Conservation (phyloP, 2,888 invertebrate species). For the Globia sparganii region DNA sequence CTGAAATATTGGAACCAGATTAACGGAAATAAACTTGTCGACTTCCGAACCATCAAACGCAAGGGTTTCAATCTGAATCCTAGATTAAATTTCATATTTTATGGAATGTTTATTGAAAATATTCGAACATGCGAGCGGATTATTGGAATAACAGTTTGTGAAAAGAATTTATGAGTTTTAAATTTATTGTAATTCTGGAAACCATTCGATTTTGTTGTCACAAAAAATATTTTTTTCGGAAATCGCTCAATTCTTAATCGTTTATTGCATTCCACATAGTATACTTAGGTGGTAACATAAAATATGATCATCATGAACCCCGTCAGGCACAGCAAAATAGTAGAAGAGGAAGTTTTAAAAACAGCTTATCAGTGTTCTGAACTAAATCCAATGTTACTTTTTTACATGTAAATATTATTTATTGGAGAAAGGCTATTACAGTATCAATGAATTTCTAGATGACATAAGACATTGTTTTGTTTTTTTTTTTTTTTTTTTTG, state of each 20-base stretch:
- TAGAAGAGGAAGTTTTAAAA: not conserved
- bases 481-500: too few species aligned
- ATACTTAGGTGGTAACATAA: not conserved
- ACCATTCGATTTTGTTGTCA: not conserved
- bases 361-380: not conserved
- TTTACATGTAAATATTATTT: too few species aligned
- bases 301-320: not conserved
- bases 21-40: conserved; percentile 35
- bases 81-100: conserved; percentile 25
- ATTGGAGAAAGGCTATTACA: too few species aligned
- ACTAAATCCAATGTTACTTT: not conserved
- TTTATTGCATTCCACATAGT: not conserved
- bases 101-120: conserved; percentile 28
- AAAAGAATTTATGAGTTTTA: not conserved
- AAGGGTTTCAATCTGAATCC: conserved; percentile 16
- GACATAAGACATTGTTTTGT: too few species aligned
- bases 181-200: conserved; percentile 3
- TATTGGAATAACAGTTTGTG: conserved; percentile 5
- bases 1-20: conserved; percentile 46
- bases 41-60: conserved; percentile 29
- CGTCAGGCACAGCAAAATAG: not conserved
- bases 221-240: too few species aligned
- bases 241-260: too few species aligned
- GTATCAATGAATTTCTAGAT: too few species aligned
- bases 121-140: not conserved